Evolutionary conservation across 2,113 vertebrate species (phyloP), one percentile per base, ranked within the genome.

Genomic region (Sinocyclocheilus grahami): DNA sequence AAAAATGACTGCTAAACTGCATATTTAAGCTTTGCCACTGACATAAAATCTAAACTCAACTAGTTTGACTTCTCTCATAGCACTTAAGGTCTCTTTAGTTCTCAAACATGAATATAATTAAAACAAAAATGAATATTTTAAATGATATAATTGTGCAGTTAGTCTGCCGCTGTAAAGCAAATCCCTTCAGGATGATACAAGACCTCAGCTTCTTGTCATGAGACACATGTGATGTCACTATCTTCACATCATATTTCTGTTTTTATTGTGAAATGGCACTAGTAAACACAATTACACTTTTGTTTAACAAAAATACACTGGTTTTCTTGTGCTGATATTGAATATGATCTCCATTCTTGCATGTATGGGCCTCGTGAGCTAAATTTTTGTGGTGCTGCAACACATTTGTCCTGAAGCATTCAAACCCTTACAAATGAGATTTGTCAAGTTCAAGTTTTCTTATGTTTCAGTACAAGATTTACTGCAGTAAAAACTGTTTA

Each of bases 331-430:
- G 77, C 30, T 37, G 55, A 62, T 60, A 39, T 22, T 33, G 30
- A 33, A 33, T 60, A 46, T 14, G 42, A 48, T 76, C 74, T 16
- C 4, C 24, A 78, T 22, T 46, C 75, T 11, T 22, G 55, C 55
- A 60, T 60, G 2, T 60, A 60, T 62, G 58, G 58, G 58, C 58
- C 58, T 76, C 72, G 5, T 33, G 24, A 74, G 67, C 30, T 71
- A 8, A 16, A 20, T 74, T 42, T 37, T 55, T 71, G 80, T 24
- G 51, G 27, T 60, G 67, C 13, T 74, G 16, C 69, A 84, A 60
- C 51, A 60, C 48, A 84, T 84, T 39, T 74, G 69, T 74, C 82
- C 69, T 24, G 30, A 33, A 84, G 67, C 69, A 84, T 74, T 84
- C 11, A 82, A 69, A 22, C 63, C 76, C 51, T 58, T 18, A 30